A percentile compares a stretch with the other conserved stretches of the same genome.
These are phyloP conservation scores for Clivina fossor DNA, from an alignment of 2,888 invertebrate genomes.

Conservation along the genomic window DNA sequence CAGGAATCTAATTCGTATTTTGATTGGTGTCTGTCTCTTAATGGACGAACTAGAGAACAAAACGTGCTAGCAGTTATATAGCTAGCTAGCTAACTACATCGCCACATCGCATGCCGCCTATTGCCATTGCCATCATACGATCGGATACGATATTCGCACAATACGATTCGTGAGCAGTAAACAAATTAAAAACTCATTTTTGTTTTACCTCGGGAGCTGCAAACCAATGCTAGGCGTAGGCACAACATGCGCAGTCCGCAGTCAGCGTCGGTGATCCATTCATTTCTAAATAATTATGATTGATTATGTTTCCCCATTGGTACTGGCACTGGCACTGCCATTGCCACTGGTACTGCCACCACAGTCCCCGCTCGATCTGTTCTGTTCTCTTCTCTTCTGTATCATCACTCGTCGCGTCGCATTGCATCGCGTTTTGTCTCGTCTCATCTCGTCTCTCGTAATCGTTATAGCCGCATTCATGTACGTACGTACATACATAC, in stretches of 20 bases:
- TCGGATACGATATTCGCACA: constrained; percentile 8
- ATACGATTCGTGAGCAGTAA: constrained; percentile 24
- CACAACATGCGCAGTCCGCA: constrained; percentile 11
- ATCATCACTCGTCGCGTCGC: too few relatives aligned
- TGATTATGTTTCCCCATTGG: constrained; percentile 21
- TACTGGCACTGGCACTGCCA: too few relatives aligned
- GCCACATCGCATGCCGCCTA: too few relatives aligned
- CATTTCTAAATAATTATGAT: constrained; percentile 31
- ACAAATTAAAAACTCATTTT: constrained; percentile 32
- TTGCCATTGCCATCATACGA: neutral
- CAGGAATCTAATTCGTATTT: constrained; percentile 8
- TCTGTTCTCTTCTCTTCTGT: too few relatives aligned
- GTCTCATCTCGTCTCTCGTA: neutral
- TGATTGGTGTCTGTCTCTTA: constrained; percentile 1
- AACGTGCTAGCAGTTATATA: too few relatives aligned
- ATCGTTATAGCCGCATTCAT: too few relatives aligned
- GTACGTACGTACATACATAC: neutral
- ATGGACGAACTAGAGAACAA: constrained; percentile 9
- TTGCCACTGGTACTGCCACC: too few relatives aligned
- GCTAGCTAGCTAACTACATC: too few relatives aligned
- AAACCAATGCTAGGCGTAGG: neutral
- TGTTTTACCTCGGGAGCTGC: constrained; percentile 17
- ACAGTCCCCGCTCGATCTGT: too few relatives aligned
- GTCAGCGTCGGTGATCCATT: constrained; percentile 22
- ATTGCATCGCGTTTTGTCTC: too few relatives aligned